Base-by-base conservation (phyloP, 2,888 invertebrate genomes). In the Conchocele bisecta region DNA sequence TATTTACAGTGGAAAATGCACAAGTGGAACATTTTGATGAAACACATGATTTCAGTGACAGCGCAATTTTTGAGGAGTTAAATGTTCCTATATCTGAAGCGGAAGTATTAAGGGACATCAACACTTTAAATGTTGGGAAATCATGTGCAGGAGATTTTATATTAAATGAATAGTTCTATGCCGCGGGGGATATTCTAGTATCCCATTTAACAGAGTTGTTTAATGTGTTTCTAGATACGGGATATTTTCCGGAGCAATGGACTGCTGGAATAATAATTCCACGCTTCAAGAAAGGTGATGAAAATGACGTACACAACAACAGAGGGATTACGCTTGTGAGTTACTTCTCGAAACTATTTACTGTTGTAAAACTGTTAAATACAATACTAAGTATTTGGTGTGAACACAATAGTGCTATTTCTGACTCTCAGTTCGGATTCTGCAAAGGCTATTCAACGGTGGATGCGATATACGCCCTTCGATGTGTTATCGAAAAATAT, bases 291-390 rank as follows among this genome's bases (percentile, higher is more conserved):
- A 60, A 59, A 28, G 53, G 57, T 29, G 48, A 26, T 39, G 11
- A 9, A 29, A 35, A 48, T 28, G 20, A 51, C 28, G 60, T 46
- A 13, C 29, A 53, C 3, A 60, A 67, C 20, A 60, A 53, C 9
- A 31, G 60, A 15, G 54, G 60, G n/a, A 58, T 66, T 22, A 53
- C 54, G 3, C 39, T 67, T 28, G 11, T 54, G 4, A 67, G 44
- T 46, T 67, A 60, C 41, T 24, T 60, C 13, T 28, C 59, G 2
- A 51, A 67, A 35, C 17, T 67, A 15, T 67, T 67, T 37, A 60
- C 67, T 9, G n/a, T 22, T 48, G 33, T 67, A n/a, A n/a, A n/a
- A n/a, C n/a, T n/a, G 17, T 28, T 67, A 17, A 60, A 67, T 67
- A 46, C 31, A 3, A 50, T 48, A 50, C 31, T 69, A 20, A 28